Base-by-base conservation (phyloP, 2,888 invertebrate species). In the Meteorus colon region DNA sequence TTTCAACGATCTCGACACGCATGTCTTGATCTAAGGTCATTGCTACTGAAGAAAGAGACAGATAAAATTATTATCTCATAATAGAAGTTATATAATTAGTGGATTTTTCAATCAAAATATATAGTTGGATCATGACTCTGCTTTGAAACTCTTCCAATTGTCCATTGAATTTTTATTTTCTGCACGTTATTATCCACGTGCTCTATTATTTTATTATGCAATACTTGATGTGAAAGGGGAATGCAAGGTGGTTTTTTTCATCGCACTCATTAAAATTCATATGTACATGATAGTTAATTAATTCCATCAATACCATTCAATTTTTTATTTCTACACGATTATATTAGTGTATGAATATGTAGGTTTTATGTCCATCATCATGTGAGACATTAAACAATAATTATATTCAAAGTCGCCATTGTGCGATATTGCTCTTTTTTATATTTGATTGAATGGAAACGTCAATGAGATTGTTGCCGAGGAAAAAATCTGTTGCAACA, bases 401-500 rank as follows among this genome's bases (percentile, higher is more conserved):
- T 66, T n/a, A 70, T 66, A 60, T 70, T 78, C 55, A 80, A 48
- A 80, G 74, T 45, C 80, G 80, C 80, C 81, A 82, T 55, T 82
- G 79, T 19, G 81, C 81, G 65, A 84, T 86, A 45, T 85, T 84
- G 81, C 87, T 84, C 77, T 87, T 87, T 70, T 84, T 84, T 29
- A 86, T 84, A 80, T 91, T 91, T 14, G 90, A 88, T 69, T 89
- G 86, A 71, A 92, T 88, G 67, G 91, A 90, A 62, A 91, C 87
- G 73, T 90, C 89, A 73, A 92, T 89, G 2, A 92, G 83, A 82
- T 91, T 90, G 75, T 90, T 91, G 12, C 91, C 91, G 14, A 91
- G 85, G 79, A 91, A 91, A 81, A 90, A 92, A 81, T 92, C 92
- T 4, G 90, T 90, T 0, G 91, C 90, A 1, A 91, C 89, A 45